Evolutionary conservation across 2,113 vertebrate species (phyloP).

Genomic region (Malurus alboscapulatus): DNA sequence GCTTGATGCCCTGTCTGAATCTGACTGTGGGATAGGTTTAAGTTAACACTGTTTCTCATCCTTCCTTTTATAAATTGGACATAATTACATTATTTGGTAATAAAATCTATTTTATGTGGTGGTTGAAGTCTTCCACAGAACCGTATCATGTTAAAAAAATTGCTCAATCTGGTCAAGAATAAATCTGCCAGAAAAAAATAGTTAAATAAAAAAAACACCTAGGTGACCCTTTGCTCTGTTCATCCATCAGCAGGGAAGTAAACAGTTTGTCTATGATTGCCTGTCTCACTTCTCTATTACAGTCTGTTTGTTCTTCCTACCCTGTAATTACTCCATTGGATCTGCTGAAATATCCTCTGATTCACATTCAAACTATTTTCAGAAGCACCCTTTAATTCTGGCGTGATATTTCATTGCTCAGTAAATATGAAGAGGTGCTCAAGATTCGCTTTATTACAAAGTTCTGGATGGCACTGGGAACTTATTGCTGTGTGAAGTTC

Average conservation of each 20-base stretch:
- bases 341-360: slow-evolving; percentile 54
- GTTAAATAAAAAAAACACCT: neutral
- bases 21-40: neutral
- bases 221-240: slow-evolving; percentile 17
- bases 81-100: neutral
- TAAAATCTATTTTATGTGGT: neutral
- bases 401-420: neutral
- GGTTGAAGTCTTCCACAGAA: neutral
- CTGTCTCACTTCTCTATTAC: slow-evolving; percentile 42
- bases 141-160: neutral
- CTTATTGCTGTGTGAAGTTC: neutral
- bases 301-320: slow-evolving; percentile 54
- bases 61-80: neutral
- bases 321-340: slow-evolving; percentile 50
- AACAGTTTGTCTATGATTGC: slow-evolving; percentile 55
- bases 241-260: slow-evolving; percentile 23
- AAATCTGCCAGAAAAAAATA: neutral
- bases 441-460: slow-evolving; percentile 10
- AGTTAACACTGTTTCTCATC: neutral
- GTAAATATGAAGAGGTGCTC: slow-evolving; percentile 37
- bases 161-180: neutral
- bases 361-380: slow-evolving; percentile 57
- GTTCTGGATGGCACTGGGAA: neutral
- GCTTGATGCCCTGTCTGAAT: neutral
- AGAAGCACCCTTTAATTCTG: slow-evolving; percentile 45